Evolutionary conservation across 2,113 vertebrate species (phyloP).

Genomic region (Burhinus bistriatus): DNA sequence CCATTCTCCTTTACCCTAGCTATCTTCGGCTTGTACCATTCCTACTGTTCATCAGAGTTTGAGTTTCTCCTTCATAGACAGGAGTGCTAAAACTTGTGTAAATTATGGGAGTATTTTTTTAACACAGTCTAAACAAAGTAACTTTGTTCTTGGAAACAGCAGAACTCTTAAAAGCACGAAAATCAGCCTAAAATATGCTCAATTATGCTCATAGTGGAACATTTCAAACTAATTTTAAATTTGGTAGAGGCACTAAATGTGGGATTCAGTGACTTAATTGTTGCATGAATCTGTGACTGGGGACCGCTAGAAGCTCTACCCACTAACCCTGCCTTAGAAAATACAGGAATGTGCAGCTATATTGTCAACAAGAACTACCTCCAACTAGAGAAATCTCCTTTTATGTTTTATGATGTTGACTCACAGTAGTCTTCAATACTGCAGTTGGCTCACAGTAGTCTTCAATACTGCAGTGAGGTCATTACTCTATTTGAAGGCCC

Average conservation of each 20-base stretch:
- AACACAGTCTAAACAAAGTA: background rate
- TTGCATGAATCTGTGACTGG: background rate
- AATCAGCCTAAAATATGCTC: background rate
- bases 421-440: background rate
- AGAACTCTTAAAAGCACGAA: background rate
- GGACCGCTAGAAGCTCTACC: background rate
- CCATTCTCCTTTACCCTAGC: background rate
- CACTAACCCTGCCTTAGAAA: background rate
- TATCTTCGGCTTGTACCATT: background rate
- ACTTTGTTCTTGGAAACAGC: background rate
- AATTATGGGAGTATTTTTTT: background rate
- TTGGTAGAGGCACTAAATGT: background rate
- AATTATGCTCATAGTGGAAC: background rate
- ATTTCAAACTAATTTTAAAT: background rate
- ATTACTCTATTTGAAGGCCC: background rate
- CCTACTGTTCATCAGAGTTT: background rate
- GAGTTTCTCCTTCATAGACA: background rate
- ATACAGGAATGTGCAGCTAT: background rate
- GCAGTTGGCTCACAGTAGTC: background rate
- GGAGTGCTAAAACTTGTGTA: background rate
- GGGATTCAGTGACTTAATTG: background rate
- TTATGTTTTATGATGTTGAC: background rate
- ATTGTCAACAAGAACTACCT: background rate
- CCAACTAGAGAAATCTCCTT: background rate
- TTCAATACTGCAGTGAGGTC: background rate